Evolutionary conservation across 2,797 vertebrate genomes (phyloP), one percentile per base, ranked within the genome.

Genomic region (Coregonus suidteri): DNA sequence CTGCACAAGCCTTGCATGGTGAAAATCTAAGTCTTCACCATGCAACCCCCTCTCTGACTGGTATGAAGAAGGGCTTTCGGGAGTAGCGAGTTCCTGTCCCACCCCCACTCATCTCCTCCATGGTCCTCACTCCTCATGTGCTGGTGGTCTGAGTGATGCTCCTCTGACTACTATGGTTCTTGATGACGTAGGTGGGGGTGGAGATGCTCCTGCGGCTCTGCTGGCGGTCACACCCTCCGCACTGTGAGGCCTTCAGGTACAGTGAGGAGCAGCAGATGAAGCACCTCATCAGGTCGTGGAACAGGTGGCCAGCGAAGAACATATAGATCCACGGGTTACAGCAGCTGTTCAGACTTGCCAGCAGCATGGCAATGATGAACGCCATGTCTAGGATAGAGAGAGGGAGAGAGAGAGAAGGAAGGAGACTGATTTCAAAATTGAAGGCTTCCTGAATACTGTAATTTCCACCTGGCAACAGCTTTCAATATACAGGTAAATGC

Each of bases 321-420:
- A 99, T 96, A 94, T 99, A 99, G 95, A 99, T 99, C 98, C 98
- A 99, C 35, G 98, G 98, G 92, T 99, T 99, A 84, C 97, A 99
- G 92, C 98, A 99, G 94, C 97, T 99, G 94, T 99, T 99, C 80
- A 99, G 95, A 87, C 97, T 99, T 84, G 96, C 98, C 89, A 99
- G 90, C 70, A 99, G 90, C 95, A 99, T 98, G 87, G 96, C 94
- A 0, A 99, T 98, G 93, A 98, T 97, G 88, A 99, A 99, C 4
- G 96, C 92, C 0, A 95, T 94, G 25, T 96, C 98, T 99, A 82
- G 4, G 64, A 34, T 20, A 66, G 30, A 66, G 18, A 64, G 59
- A 64, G 59, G 25, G 25, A 62, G 6, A 64, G 59, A 64, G 20
- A 25, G 14, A n/a, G n/a, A 59, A 59, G 59, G n/a, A 25, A 25